Base-by-base conservation (phyloP, 2,888 invertebrate species). In the Hypsopygia costalis region DNA sequence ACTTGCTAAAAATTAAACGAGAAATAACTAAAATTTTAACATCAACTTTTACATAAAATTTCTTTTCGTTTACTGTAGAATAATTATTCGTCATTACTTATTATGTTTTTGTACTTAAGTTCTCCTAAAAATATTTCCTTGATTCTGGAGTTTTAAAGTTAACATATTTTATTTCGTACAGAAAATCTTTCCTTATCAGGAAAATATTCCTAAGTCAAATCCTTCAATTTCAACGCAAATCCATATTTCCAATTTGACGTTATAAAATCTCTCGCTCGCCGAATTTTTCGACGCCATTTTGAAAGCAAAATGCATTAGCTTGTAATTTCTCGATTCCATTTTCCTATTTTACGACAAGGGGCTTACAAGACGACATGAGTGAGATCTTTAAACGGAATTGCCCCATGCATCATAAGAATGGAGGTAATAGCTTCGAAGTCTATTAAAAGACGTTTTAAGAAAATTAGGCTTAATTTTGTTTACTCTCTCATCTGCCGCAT, bases 301-400 rank as follows among this genome's bases (percentile, higher is more conserved):
- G n/a, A 12, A 25, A n/a, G 31, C n/a, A 32, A 31, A 37, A 32
- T 11, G 12, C 25, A 37, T 37, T 37, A 37, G 11, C 37, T 22
- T 8, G 31, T 25, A 37, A 31, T 32, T 37, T 32, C n/a, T 6
- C 11, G 57, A 59, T 58, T 57, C 62, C 46, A 51, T 47, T 45
- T 47, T 49, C 27, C 46, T 42, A 47, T 43, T 47, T 52, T 46
- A 50, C 46, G 49, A 47, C 48, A 47, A 48, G 39, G 33, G 44
- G 47, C 52, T 53, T 49, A 54, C 48, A 54, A 44, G 52, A 57
- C 28, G 33, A 41, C 16, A 11, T 9, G 35, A 52, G 43, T 49
- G 46, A 47, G 61, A 56, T 55, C 55, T 63, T 66, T 59, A 61
- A 55, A 56, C 50, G 39, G 57, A 66, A 69, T 68, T 66, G 55